phyloP scores from a whole-genome alignment of 2,888 invertebrate species.

The Rhyacophila evoluta region DNA sequence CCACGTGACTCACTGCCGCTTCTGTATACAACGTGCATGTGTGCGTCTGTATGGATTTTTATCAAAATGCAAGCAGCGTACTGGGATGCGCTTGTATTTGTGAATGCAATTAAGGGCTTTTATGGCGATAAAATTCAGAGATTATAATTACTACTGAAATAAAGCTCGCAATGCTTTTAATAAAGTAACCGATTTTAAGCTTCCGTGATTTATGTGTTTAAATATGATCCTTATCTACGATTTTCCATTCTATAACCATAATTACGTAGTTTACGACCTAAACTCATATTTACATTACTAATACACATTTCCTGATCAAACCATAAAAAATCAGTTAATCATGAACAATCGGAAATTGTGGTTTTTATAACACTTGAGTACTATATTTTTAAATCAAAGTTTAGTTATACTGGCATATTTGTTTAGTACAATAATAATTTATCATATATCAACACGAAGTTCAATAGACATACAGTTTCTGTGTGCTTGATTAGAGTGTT shows the following conservation, averaged over 20 bases:
- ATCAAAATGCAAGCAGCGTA: neutral
- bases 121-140: neutral
- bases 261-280: too few species aligned
- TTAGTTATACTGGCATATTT: too few species aligned
- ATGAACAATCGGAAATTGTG: too few species aligned
- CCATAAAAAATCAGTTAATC: too few species aligned
- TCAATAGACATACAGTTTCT: too few species aligned
- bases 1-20: constrained; percentile 3
- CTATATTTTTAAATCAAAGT: too few species aligned
- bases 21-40: neutral
- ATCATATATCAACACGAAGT: too few species aligned
- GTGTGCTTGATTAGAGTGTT: neutral
- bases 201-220: neutral
- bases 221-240: neutral
- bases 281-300: too few species aligned
- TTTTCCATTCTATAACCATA: neutral
- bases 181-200: neutral
- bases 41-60: constrained; percentile 18
- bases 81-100: neutral
- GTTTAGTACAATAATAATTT: too few species aligned
- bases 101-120: constrained; percentile 11
- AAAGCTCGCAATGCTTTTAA: neutral
- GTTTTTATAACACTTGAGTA: too few species aligned
- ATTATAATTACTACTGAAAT: neutral
- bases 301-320: too few species aligned